Base-by-base conservation (phyloP, 37 sponge, comb jelly and placozoan species). In the Oopsacas minuta region DNA sequence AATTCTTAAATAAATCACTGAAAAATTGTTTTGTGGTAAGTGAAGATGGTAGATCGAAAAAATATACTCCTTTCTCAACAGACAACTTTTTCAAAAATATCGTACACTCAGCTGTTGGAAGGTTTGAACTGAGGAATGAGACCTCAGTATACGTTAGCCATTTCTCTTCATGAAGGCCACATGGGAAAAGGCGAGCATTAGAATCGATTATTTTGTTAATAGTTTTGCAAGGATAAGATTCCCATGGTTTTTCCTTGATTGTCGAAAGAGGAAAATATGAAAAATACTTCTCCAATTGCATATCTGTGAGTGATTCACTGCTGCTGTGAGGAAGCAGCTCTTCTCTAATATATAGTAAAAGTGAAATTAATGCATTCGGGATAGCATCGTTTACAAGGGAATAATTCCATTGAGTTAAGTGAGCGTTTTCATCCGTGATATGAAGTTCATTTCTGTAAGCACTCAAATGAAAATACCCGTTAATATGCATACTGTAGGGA, bases 401-500 rank as follows among this genome's bases (percentile, higher is more conserved):
- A 38, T 35, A 32, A 38, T 92, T 92, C 92, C 92, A 92, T 1
- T 83, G 39, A 17, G 38, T 81, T n/a, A 61, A n/a, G 30, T 61
- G 75, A 3, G 28, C 75, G 28, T 61, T 61, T 5, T n/a, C 30
- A 3, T 61, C 75, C 5, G 75, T 61, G 5, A 61, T n/a, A n/a
- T 61, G 75, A 7, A 61, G 22, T 12, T 61, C 75, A 25, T 25
- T 61, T 10, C 75, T 10, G 75, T 61, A 61, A 3, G 75, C 7
- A 34, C 30, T 61, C 30, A 61, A 12, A 61, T 61, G 75, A 34
- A 61, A 61, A n/a, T 61, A 61, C 1, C 75, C 75, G 28, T 61
- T 61, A 12, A 61, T 61, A 61, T 61, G 75, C 75, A 61, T 61
- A 61, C 30, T 3, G 75, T 61, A 61, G 30, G 75, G 75, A n/a